A percentile compares a stretch with the other conserved stretches of the same genome.
These are phyloP conservation scores for Plectrocnemia conspersa DNA, from an alignment of 1,140 invertebrate species.

Conservation along the genomic window DNA sequence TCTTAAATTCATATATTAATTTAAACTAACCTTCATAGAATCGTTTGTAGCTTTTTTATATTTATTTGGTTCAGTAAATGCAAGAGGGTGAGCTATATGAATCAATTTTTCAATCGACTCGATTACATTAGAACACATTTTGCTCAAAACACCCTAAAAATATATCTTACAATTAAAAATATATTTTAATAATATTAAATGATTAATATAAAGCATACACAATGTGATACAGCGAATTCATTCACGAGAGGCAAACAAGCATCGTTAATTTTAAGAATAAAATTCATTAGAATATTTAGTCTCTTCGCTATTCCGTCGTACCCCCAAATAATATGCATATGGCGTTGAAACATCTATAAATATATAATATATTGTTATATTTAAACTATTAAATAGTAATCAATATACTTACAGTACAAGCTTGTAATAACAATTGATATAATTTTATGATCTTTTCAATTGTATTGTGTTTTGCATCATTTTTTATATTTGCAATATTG, in stretches of 20 bases:
- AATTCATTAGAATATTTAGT: conserved; percentile 4
- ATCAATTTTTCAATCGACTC: no score
- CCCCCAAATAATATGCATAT: conserved; percentile 17
- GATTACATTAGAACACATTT: no score
- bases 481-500: background rate
- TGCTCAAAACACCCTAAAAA: no score
- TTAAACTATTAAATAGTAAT: conserved; percentile 9
- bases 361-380: background rate
- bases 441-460: conserved; percentile 1
- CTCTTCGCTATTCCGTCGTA: conserved; percentile 14
- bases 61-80: no score
- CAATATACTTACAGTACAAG: conserved; percentile 5
- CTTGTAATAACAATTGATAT: conserved; percentile 1
- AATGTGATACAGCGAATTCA: background rate
- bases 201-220: no score
- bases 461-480: background rate
- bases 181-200: no score
- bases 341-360: conserved; percentile 13
- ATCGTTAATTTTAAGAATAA: background rate
- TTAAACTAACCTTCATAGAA: no score
- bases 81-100: no score
- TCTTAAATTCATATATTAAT: no score
- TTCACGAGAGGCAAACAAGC: background rate
- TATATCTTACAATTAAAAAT: no score
- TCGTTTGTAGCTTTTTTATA: no score